Evolutionary conservation across 2,113 vertebrate species (phyloP), one percentile per base, ranked within the genome.

Genomic region (Sprattus sprattus): DNA sequence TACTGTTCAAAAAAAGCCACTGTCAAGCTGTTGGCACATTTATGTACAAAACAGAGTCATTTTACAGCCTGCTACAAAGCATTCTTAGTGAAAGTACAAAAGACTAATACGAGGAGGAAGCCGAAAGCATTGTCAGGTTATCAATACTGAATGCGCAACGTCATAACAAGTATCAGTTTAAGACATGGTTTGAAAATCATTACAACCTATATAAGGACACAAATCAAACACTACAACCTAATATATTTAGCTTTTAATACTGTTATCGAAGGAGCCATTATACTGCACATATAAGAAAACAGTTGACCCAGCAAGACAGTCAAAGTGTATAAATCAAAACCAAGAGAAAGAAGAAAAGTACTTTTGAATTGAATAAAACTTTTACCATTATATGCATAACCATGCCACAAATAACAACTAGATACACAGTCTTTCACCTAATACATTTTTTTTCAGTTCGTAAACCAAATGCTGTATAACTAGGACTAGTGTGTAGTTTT

Each of bases 1-100:
- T 98, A 99, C 96, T 99, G 95, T 97, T 97, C 94, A 96, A 96
- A 90, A 85, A 86, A 98, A 96, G 96, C 97, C 96, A 97, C 96
- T 96, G 95, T 98, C 96, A 97, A 97, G 97, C 97, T 97, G 96
- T 97, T 99, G 98, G 97, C 97, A 99, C 97, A 97, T 95, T 95
- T 97, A 98, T 98, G 95, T 99, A 99, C 97, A 98, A 97, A 98
- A 97, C 95, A 94, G 95, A 95, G 96, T 96, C 95, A 97, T 96
- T 94, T 91, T 96, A 96, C 96, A 97, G 97, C 97, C 95, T 96
- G 96, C 97, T 97, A 97, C 96, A 95, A 97, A 98, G 97, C 97
- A 97, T 97, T 96, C 95, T 96, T 95, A 97, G 95, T 96, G 96
- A 97, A 96, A 96, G 94, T 97, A 96, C 95, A 96, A 94, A 97